These are phyloP conservation scores for Benthosema pterotum DNA, from an alignment of 2,797 vertebrate species.

Conservation along the genomic window DNA sequence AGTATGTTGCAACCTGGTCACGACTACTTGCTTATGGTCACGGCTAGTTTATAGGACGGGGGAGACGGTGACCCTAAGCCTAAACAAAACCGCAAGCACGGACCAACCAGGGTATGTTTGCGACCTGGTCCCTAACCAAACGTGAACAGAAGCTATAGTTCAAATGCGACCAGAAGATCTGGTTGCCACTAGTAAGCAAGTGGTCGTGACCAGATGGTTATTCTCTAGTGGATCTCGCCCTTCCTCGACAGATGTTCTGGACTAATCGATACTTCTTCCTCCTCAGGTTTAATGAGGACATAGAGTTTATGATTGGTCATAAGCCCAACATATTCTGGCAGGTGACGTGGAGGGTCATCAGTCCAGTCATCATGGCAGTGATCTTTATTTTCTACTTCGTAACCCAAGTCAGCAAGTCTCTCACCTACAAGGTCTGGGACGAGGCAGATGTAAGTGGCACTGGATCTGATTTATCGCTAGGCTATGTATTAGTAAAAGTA, in stretches of 20 bases:
- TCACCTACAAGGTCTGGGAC: constrained; percentile 86
- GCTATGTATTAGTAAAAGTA: background rate
- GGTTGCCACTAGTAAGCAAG: no score
- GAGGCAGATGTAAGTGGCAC: constrained; percentile 76
- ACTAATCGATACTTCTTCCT: constrained; percentile 35
- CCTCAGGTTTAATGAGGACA: constrained; percentile 90
- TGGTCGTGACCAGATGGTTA: no score
- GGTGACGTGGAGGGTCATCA: constrained; percentile 86
- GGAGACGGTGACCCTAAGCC: no score
- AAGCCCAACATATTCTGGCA: constrained; percentile 97
- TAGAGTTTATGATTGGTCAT: constrained; percentile 93
- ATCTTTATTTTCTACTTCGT: constrained; percentile 92
- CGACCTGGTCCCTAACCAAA: no score
- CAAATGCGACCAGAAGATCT: no score
- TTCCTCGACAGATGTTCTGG: background rate
- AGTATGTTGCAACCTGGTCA: no score
- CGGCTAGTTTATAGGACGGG: no score
- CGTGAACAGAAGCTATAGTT: no score
- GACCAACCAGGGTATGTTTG: no score
- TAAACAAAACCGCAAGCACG: no score
- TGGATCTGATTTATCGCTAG: background rate
- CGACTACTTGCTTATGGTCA: no score
- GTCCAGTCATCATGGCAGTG: constrained; percentile 89
- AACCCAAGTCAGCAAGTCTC: constrained; percentile 77
- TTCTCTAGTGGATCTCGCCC: no score